A percentile compares a stretch with the other conserved stretches of the same genome.
Evolutionary conservation across 2,797 vertebrate species (phyloP).

Genomic region (Spondyliosoma cantharus): DNA sequence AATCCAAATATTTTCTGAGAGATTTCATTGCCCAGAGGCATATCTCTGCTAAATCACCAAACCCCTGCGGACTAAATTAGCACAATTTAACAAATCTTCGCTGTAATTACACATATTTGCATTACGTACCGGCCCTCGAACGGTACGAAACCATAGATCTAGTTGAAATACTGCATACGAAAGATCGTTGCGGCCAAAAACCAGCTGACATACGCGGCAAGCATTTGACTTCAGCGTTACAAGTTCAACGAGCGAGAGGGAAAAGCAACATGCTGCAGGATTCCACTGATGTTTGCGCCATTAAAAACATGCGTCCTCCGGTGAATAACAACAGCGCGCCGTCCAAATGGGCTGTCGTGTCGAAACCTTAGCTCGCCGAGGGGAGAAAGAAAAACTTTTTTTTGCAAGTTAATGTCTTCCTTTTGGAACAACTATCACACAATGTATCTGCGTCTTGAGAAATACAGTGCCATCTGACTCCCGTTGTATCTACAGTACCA

Average conservation of each 20-base stretch:
- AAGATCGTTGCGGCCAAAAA: slow-evolving; percentile 13
- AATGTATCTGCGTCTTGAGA: slow-evolving; percentile 22
- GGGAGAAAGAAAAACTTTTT: slow-evolving; percentile 52
- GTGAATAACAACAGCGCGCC: slow-evolving; percentile 61
- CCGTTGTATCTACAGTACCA: slow-evolving; percentile 40
- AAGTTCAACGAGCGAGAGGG: slow-evolving; percentile 52
- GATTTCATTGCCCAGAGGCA: slow-evolving; percentile 61
- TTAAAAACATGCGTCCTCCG: slow-evolving; percentile 75
- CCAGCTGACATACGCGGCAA: slow-evolving; percentile 41
- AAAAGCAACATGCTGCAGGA: slow-evolving; percentile 37
- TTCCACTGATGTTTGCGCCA: slow-evolving; percentile 75
- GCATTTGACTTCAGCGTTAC: slow-evolving; percentile 63
- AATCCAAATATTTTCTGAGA: slow-evolving; percentile 62
- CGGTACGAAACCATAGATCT: not conserved
- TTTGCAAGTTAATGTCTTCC: slow-evolving; percentile 67
- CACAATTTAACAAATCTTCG: slow-evolving; percentile 54
- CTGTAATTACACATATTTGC: slow-evolving; percentile 36
- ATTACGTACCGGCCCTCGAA: slow-evolving; percentile 8
- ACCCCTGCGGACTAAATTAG: slow-evolving; percentile 54
- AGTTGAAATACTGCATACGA: slow-evolving; percentile 5
- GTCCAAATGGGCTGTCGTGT: slow-evolving; percentile 64
- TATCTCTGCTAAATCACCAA: slow-evolving; percentile 53
- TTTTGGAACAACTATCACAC: slow-evolving; percentile 54
- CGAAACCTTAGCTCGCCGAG: slow-evolving; percentile 69
- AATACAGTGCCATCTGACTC: slow-evolving; percentile 55